Evolutionary conservation across 2,113 vertebrate species (phyloP).

Genomic region (Cepphus grylle): DNA sequence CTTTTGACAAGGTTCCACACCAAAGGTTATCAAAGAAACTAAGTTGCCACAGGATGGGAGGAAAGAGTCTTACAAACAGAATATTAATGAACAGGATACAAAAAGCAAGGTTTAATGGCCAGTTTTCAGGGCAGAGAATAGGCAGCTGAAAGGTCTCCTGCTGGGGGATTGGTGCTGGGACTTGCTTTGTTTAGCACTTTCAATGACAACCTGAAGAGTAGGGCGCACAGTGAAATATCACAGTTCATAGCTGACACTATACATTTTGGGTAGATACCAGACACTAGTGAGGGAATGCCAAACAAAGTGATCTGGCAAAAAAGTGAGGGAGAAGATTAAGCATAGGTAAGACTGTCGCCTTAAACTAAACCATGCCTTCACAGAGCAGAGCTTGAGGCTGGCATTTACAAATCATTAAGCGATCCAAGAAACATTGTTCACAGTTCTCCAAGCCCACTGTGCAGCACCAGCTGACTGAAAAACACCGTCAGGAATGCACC

Average conservation of each 20-base stretch:
- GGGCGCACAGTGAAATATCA: neutral
- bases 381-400: neutral
- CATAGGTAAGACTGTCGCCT: neutral
- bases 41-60: neutral
- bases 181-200: neutral
- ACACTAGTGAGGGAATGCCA: neutral
- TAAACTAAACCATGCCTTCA: neutral
- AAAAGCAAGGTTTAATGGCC: neutral
- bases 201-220: neutral
- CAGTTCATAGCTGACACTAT: neutral
- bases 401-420: neutral
- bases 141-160: neutral
- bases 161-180: neutral
- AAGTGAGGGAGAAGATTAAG: neutral
- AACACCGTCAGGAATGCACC: neutral
- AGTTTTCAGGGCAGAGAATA: neutral
- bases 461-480: neutral
- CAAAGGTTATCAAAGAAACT: neutral
- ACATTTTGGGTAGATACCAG: neutral
- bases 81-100: neutral
- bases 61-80: neutral
- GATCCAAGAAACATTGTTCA: neutral
- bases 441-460: neutral
- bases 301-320: neutral
- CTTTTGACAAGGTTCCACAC: neutral